Percentiles rank a stretch among this genome's conserved stretches.
Evolutionary conservation across 2,888 invertebrate species (phyloP).

Genomic region (Hesperia comma): DNA sequence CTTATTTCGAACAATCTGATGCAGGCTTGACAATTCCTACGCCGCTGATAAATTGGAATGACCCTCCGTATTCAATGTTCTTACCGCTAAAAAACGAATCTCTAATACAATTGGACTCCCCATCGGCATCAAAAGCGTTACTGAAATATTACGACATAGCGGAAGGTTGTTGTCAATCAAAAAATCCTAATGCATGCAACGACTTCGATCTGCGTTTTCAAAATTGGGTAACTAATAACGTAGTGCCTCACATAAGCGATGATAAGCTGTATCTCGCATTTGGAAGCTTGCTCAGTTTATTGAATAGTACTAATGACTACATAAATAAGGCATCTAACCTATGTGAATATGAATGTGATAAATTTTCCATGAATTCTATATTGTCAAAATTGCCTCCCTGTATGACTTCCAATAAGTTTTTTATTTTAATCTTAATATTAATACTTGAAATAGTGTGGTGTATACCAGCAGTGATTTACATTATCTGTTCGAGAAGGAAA

Average conservation of each 20-base stretch:
- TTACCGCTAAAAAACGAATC: conserved; percentile 81
- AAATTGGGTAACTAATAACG: conserved; percentile 78
- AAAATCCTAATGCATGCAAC: conserved; percentile 58
- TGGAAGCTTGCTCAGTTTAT: conserved; percentile 71
- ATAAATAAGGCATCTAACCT: conserved; percentile 39
- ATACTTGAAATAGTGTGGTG: conserved; percentile 69
- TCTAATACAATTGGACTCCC: conserved; percentile 55
- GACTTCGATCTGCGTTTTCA: conserved; percentile 81
- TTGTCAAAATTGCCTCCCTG: conserved; percentile 45
- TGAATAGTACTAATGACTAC: conserved; percentile 52
- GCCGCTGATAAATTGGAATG: conserved; percentile 84
- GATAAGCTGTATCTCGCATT: conserved; percentile 85
- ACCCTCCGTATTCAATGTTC: conserved; percentile 82
- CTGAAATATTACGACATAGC: conserved; percentile 83
- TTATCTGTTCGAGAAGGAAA: conserved; percentile 43
- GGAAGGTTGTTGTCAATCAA: conserved; percentile 75
- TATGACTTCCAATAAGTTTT: conserved; percentile 55
- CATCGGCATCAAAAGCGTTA: conserved; percentile 65
- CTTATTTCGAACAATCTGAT: conserved; percentile 60
- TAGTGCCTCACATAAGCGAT: conserved; percentile 83
- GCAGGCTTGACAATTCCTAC: conserved; percentile 72
- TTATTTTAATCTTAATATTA: conserved; percentile 58
- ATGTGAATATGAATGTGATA: conserved; percentile 33
- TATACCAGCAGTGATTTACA: conserved; percentile 50
- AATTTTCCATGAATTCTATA: conserved; percentile 29